Evolutionary conservation across 2,113 vertebrate species (phyloP), one percentile per base, ranked within the genome.

Genomic region (Centropus bengalensis): DNA sequence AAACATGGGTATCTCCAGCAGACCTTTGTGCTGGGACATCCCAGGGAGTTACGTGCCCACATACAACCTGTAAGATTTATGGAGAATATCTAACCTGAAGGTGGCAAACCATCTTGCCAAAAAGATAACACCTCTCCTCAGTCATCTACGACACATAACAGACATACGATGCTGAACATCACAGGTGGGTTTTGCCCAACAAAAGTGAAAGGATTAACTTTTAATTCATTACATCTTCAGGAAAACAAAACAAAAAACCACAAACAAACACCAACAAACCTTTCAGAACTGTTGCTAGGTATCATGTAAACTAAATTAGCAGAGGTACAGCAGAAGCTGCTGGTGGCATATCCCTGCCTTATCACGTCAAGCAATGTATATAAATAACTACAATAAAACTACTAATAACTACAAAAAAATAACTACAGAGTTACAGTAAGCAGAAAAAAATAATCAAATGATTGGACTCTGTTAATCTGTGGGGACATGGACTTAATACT

Each of bases 391-490:
- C n/a, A n/a, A n/a, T n/a, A n/a, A n/a, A n/a, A n/a, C n/a, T n/a
- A n/a, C n/a, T n/a, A n/a, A n/a, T n/a, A n/a, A n/a, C n/a, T n/a
- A n/a, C n/a, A n/a, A n/a, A n/a, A n/a, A 83, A 93, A 83, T 28
- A 91, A 85, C 73, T 49, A 73, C 56, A 55, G 59, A 80, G 59
- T 59, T 81, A 82, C 67, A 49, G 42, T 4, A 67, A 64, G 33
- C 71, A 87, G 49, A 14, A 84, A 94, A 95, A 92, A 85, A 24
- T 55, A 85, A 24, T 55, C 91, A 94, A 96, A 95, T 94, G n/a
- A 96, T 78, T 95, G 93, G 76, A 96, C 95, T 96, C 91, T 93
- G 69, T 89, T 96, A 93, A 96, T 93, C 78, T 88, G 92, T 49
- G 36, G 74, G 58, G 56, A 91, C 60, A 62, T 3, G 54, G 82